These are phyloP conservation scores for Morone chrysops DNA, from an alignment of 2,113 vertebrate species.

Conservation along the genomic window DNA sequence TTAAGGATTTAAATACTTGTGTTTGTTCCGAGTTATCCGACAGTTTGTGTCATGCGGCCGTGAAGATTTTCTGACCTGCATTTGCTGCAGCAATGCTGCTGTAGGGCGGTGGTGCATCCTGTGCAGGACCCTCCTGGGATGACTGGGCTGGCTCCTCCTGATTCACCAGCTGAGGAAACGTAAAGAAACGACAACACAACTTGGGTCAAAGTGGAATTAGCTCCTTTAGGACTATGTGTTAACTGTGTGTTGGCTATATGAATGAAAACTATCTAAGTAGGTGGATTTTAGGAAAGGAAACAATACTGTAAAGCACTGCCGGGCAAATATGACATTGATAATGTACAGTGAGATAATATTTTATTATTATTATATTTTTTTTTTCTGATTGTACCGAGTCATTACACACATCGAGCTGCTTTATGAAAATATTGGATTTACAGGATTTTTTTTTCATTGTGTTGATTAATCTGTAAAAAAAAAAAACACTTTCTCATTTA, in stretches of 20 bases:
- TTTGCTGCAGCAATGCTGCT: conserved; percentile 92
- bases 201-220: background rate
- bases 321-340: background rate
- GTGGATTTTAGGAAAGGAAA: background rate
- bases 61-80: conserved; percentile 83
- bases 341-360: background rate
- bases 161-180: conserved; percentile 89
- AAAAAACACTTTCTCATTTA: too few species aligned
- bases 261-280: background rate
- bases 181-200: conserved; percentile 3
- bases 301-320: background rate
- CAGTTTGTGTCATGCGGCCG: background rate
- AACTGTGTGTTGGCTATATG: too few species aligned
- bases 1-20: background rate
- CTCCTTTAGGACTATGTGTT: background rate
- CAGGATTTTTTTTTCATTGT: too few species aligned
- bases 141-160: conserved; percentile 90
- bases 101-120: conserved; percentile 93
- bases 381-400: too few species aligned
- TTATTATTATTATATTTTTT: too few species aligned
- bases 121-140: conserved; percentile 77
- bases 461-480: background rate
- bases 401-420: background rate
- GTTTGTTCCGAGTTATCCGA: background rate
- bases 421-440: too few species aligned